Percentiles rank a stretch among this genome's conserved stretches.
Conservation (phyloP, 2,888 invertebrate genomes). For the Conchocele bisecta region DNA sequence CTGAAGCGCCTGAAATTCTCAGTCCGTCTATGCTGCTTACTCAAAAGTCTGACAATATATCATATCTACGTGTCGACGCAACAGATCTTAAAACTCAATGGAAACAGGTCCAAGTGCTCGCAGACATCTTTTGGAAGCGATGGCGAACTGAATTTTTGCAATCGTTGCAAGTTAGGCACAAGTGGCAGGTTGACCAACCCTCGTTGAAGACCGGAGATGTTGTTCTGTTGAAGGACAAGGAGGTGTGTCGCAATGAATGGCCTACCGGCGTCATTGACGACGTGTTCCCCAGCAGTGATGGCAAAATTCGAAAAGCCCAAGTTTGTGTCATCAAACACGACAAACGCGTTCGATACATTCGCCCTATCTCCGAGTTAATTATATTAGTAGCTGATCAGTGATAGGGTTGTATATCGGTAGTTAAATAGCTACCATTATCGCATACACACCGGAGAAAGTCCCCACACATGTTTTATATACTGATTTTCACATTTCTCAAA, state of each 20-base stretch:
- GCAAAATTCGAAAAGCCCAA: conserved; percentile 9
- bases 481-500: too few relatives aligned
- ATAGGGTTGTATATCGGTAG: too few relatives aligned
- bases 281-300: conserved; percentile 15
- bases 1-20: conserved; percentile 11
- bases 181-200: conserved; percentile 23
- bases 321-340: background rate
- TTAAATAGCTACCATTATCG: too few relatives aligned
- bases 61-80: background rate
- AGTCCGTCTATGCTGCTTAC: conserved; percentile 24
- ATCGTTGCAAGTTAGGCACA: conserved; percentile 13
- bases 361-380: background rate
- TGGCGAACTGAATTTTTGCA: conserved; percentile 32
- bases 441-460: too few relatives aligned
- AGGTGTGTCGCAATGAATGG: conserved; percentile 9
- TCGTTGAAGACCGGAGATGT: conserved; percentile 4
- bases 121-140: conserved; percentile 32
- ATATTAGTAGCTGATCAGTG: background rate
- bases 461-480: too few relatives aligned
- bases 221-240: conserved; percentile 32
- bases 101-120: conserved; percentile 24
- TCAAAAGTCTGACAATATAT: conserved; percentile 5
- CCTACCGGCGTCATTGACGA: conserved; percentile 9
- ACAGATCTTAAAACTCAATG: background rate
- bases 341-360: background rate